phyloP scores from a whole-genome alignment of 2,797 vertebrate genomes.

The Gymnodraco acuticeps region DNA sequence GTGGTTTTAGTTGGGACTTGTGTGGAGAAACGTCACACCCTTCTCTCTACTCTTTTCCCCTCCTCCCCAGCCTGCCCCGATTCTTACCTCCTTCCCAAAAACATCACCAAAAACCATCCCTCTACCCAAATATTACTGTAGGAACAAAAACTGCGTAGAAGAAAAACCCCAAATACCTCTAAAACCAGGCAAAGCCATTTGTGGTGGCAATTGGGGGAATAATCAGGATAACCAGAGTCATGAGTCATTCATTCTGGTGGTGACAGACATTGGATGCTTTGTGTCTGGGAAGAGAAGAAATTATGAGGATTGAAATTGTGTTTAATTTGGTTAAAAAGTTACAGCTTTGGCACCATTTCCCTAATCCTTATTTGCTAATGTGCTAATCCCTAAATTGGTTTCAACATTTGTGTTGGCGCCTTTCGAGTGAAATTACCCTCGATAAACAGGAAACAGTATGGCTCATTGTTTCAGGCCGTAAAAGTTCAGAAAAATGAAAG shows the following conservation, averaged over 20 bases:
- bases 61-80: slow-evolving; percentile 13
- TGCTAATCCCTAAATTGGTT: slow-evolving; percentile 43
- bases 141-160: slow-evolving; percentile 63
- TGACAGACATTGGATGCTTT: slow-evolving; percentile 48
- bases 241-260: slow-evolving; percentile 60
- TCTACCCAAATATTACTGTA: slow-evolving; percentile 56
- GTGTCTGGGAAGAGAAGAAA: not conserved
- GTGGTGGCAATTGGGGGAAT: slow-evolving; percentile 57
- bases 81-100: slow-evolving; percentile 22
- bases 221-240: slow-evolving; percentile 36
- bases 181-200: slow-evolving; percentile 62
- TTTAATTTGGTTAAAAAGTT: slow-evolving; percentile 21
- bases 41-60: slow-evolving; percentile 18
- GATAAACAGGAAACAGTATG: slow-evolving; percentile 34
- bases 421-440: slow-evolving; percentile 21
- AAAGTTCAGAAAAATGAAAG: slow-evolving; percentile 33
- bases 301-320: not conserved
- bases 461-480: slow-evolving; percentile 30
- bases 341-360: not conserved
- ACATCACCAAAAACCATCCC: slow-evolving; percentile 6
- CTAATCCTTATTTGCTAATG: slow-evolving; percentile 29
- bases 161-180: slow-evolving; percentile 58
- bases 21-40: slow-evolving; percentile 35
- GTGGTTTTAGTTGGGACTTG: slow-evolving; percentile 66
- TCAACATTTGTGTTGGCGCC: slow-evolving; percentile 53